phyloP scores from a whole-genome alignment of 2,888 invertebrate genomes.

The Digitonthophagus gazella region DNA sequence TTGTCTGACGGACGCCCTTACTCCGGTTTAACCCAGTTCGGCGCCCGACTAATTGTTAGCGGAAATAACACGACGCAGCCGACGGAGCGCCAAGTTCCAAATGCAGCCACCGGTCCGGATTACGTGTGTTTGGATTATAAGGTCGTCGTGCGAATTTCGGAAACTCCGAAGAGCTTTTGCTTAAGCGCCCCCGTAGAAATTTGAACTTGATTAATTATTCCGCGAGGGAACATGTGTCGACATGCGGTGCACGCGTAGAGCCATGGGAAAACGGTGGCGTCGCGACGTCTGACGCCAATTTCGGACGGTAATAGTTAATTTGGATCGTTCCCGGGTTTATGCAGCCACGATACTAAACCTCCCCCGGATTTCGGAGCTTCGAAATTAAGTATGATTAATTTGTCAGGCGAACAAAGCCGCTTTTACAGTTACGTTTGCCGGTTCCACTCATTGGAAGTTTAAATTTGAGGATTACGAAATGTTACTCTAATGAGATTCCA shows the following conservation, averaged over 20 bases:
- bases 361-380: no score
- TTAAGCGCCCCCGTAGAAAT: conserved; percentile 10
- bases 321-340: no score
- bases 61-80: not conserved
- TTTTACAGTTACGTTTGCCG: no score
- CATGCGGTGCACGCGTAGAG: not conserved
- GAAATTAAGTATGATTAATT: no score
- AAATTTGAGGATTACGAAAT: no score
- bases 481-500: no score
- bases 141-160: not conserved
- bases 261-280: no score
- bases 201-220: conserved; percentile 16
- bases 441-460: no score
- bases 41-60: not conserved
- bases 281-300: not conserved
- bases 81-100: not conserved
- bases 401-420: no score
- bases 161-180: conserved; percentile 7
- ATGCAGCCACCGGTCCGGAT: not conserved
- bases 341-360: not conserved
- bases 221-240: conserved; percentile 11
- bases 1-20: not conserved
- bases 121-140: not conserved
- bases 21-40: not conserved
- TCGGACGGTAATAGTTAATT: no score